Evolutionary conservation across 1,140 invertebrate genomes (phyloP).

Genomic region (Pinna nobilis): DNA sequence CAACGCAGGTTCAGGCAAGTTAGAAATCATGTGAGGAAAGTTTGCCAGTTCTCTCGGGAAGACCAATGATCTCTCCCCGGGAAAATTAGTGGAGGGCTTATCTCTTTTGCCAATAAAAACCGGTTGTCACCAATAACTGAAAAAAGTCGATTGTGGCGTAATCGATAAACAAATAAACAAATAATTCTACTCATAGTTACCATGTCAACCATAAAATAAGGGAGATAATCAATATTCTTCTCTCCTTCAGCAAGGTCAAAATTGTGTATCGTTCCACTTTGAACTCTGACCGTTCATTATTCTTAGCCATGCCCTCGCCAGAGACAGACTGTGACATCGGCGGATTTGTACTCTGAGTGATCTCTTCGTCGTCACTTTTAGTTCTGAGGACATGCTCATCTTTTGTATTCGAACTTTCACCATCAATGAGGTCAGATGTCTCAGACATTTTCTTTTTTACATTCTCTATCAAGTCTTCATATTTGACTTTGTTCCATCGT

Average conservation of each 20-base stretch:
- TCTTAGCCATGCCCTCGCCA: too few relatives aligned
- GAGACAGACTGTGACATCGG: too few relatives aligned
- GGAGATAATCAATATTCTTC: not conserved
- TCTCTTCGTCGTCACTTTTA: too few relatives aligned
- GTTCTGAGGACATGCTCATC: not conserved
- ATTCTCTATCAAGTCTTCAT: slow-evolving; percentile 10
- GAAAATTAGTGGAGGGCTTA: not conserved
- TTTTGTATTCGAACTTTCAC: not conserved
- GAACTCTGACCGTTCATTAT: not conserved
- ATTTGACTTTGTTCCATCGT: slow-evolving; percentile 47
- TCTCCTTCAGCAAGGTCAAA: not conserved
- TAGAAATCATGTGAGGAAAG: not conserved
- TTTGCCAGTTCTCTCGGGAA: too few relatives aligned
- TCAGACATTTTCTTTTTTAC: not conserved
- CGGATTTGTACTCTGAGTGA: too few relatives aligned
- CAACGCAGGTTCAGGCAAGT: too few relatives aligned
- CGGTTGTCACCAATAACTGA: not conserved
- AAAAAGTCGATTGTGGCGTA: not conserved
- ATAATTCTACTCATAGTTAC: not conserved
- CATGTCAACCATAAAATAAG: slow-evolving; percentile 10
- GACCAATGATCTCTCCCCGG: not conserved
- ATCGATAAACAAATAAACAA: not conserved
- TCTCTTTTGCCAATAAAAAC: not conserved
- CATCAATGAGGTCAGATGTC: not conserved
- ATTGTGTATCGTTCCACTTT: not conserved